These are phyloP conservation scores for Cardinalis cardinalis DNA, from an alignment of 2,113 vertebrate genomes.

Conservation along the genomic window DNA sequence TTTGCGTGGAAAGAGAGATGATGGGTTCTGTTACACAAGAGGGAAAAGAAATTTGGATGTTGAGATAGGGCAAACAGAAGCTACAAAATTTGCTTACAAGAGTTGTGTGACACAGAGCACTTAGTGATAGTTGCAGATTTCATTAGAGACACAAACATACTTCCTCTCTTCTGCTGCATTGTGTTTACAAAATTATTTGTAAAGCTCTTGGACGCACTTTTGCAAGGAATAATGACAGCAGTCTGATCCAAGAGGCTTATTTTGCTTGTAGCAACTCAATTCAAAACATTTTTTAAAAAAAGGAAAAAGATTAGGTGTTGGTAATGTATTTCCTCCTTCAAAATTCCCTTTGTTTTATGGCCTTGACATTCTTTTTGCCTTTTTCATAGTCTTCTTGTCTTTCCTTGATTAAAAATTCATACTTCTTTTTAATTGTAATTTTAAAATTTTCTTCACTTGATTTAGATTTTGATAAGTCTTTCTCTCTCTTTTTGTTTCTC, in stretches of 20 bases:
- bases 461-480: background rate
- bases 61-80: background rate
- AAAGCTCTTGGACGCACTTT: background rate
- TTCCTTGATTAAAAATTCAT: background rate
- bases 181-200: background rate
- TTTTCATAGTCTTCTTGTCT: background rate
- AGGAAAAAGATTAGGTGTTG: background rate
- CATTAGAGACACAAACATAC: background rate
- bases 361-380: background rate
- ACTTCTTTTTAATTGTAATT: background rate
- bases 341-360: background rate
- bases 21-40: background rate
- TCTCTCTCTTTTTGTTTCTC: background rate
- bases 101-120: background rate
- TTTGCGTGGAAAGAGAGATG: background rate
- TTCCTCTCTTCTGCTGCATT: background rate
- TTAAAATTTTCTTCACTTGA: background rate
- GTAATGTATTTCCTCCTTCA: background rate
- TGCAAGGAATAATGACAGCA: background rate
- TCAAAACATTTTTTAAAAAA: background rate
- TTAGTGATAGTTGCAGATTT: background rate
- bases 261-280: background rate
- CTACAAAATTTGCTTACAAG: background rate
- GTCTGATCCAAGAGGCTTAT: background rate
- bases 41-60: background rate